Conservation (phyloP, 2,797 vertebrate genomes). For the Siniperca undulata region DNA sequence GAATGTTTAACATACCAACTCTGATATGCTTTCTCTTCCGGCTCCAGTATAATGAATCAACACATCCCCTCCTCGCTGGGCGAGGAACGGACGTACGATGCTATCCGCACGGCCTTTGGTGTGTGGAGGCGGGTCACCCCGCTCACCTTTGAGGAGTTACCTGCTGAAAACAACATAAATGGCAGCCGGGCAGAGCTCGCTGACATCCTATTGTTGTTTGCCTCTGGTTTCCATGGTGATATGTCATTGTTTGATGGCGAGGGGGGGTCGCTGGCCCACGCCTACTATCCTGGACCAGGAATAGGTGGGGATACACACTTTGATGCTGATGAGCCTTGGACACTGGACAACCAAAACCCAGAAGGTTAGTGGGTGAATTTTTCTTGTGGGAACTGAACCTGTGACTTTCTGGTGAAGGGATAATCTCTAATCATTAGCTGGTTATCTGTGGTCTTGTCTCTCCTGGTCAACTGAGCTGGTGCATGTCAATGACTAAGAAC, state of each 20-base stretch:
- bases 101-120: slow-evolving; percentile 89
- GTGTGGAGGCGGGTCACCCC: slow-evolving; percentile 92
- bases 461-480: not conserved
- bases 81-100: slow-evolving; percentile 82
- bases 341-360: slow-evolving; percentile 89
- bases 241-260: slow-evolving; percentile 96
- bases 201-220: slow-evolving; percentile 96
- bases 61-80: slow-evolving; percentile 88
- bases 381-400: not conserved
- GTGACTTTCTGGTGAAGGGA: not conserved
- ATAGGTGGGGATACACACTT: slow-evolving; percentile 97
- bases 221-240: slow-evolving; percentile 96
- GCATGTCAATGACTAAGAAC: not conserved
- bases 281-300: slow-evolving; percentile 96
- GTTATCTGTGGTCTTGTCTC: not conserved
- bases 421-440: not conserved
- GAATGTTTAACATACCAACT: not conserved
- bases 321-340: slow-evolving; percentile 96
- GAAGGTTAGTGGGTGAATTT: slow-evolving; percentile 80
- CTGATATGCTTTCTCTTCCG: not conserved
- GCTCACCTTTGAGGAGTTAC: slow-evolving; percentile 90
- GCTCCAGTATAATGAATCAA: slow-evolving; percentile 91
- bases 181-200: slow-evolving; percentile 85
- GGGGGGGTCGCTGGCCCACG: slow-evolving; percentile 97
- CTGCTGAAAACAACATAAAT: slow-evolving; percentile 81